Percentiles rank a stretch among this genome's conserved stretches.
These are phyloP conservation scores for Adela reaumurella DNA, from an alignment of 2,888 invertebrate species.

Conservation along the genomic window DNA sequence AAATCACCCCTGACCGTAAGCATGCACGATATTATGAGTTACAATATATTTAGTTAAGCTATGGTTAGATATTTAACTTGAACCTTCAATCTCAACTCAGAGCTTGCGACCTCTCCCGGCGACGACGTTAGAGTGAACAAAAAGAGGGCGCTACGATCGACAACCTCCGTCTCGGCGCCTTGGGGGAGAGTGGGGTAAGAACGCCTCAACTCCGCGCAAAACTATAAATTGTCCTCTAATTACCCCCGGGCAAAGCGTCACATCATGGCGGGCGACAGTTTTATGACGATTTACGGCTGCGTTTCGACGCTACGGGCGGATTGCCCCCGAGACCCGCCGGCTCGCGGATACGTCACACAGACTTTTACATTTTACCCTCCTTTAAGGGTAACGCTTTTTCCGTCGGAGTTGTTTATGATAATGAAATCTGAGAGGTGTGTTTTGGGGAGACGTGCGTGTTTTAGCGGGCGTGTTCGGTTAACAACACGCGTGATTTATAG, in stretches of 20 bases:
- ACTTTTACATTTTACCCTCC: conserved; percentile 32
- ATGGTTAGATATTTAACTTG: no score
- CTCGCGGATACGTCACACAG: conserved; percentile 18
- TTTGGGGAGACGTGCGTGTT: not conserved
- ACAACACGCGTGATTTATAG: not conserved
- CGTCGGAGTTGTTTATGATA: conserved; percentile 54
- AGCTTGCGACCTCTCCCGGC: no score
- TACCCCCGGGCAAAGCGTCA: conserved; percentile 61
- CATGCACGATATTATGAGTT: no score
- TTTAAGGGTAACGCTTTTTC: not conserved
- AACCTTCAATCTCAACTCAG: no score
- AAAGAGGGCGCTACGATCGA: not conserved
- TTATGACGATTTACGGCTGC: conserved; percentile 61
- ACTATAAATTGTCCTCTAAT: conserved; percentile 60
- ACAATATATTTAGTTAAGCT: no score
- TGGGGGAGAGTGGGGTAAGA: conserved; percentile 10
- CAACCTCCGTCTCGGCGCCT: conserved; percentile 4
- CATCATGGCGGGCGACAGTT: conserved; percentile 71
- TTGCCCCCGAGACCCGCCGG: conserved; percentile 18
- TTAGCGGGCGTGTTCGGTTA: not conserved
- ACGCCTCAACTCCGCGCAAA: conserved; percentile 18
- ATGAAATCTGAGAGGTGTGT: conserved; percentile 57
- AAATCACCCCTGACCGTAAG: no score
- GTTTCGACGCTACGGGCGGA: conserved; percentile 50
- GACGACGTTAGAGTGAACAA: no score